A percentile compares a stretch with the other conserved stretches of the same genome.
Conservation (phyloP, 2,888 invertebrate species). For the Thysanoteuthis rhombus region DNA sequence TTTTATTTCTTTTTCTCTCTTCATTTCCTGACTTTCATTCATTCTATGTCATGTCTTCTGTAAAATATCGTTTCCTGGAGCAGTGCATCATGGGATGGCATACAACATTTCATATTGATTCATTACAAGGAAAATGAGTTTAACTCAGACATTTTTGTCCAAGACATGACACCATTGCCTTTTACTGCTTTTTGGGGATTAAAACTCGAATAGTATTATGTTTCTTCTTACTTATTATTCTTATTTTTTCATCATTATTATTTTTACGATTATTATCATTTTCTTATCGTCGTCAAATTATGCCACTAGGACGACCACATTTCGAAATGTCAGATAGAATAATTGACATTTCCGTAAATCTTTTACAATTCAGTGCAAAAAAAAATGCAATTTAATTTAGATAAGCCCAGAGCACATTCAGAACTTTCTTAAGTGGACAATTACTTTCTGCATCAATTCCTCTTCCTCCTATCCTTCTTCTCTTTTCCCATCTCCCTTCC, state of each 20-base stretch:
- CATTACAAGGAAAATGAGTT: neutral
- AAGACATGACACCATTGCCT: neutral
- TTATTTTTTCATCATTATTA: neutral
- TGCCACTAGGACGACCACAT: neutral
- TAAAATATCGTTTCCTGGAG: neutral
- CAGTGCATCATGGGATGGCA: neutral
- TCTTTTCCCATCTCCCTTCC: neutral
- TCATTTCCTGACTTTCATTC: neutral
- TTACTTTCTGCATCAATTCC: neutral
- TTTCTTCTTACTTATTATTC: neutral
- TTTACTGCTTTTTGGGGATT: neutral
- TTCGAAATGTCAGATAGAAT: neutral
- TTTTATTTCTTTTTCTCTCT: neutral
- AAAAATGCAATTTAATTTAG: conserved; percentile 12
- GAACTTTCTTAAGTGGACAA: neutral
- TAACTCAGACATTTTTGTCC: neutral
- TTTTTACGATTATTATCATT: neutral
- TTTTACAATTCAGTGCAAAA: neutral
- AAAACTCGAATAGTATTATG: neutral
- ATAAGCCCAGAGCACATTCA: neutral
- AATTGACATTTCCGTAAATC: neutral
- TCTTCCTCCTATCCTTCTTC: neutral
- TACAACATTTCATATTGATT: neutral
- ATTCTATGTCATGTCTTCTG: neutral
- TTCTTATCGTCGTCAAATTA: neutral